Evolutionary conservation across 2,797 vertebrate species (phyloP), one percentile per base, ranked within the genome.

Genomic region (Karalla daura): DNA sequence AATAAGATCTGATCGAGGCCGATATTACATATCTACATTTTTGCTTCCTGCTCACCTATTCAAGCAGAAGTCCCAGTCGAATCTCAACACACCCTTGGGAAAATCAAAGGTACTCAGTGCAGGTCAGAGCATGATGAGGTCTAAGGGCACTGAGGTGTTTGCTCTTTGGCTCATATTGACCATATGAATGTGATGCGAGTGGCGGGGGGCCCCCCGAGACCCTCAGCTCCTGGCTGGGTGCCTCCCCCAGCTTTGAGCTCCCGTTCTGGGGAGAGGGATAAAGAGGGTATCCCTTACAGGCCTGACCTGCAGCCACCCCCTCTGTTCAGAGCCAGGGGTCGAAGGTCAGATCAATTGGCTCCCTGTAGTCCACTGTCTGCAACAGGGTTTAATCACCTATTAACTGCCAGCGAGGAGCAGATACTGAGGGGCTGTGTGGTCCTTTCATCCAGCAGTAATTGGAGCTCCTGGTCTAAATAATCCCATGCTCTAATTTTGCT

Each of bases 261-360:
- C 95, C 91, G 94, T 96, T 96, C 95, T 92, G 91, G 94, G 86
- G 90, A n/a, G 93, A 88, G 88, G 95, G 95, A 96, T 97, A 95
- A 97, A 97, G 94, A 96, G 94, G 94, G 95, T 96, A 97, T 98
- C 96, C 95, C 96, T 99, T 98, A 98, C 96, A 96, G 94, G 95
- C 94, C 94, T 95, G 92, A 95, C 97, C 96, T 95, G 94, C 94
- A 95, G 93, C 94, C 95, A 94, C 10, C 93, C 95, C 94, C 94
- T 94, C 95, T 95, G 92, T 76, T 84, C 86, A 85, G 82, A 85
- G 67, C 35, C 63, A 78, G 91, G 91, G 95, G 93, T 95, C 93
- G 91, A 76, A 94, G 95, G 95, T 94, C 87, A 95, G 95, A 97
- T 96, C 95, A 96, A 96, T 96, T 93, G 95, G 93, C 91, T 93